Evolutionary conservation across 2,113 vertebrate species (phyloP), one percentile per base, ranked within the genome.

Genomic region (Morone saxatilis): DNA sequence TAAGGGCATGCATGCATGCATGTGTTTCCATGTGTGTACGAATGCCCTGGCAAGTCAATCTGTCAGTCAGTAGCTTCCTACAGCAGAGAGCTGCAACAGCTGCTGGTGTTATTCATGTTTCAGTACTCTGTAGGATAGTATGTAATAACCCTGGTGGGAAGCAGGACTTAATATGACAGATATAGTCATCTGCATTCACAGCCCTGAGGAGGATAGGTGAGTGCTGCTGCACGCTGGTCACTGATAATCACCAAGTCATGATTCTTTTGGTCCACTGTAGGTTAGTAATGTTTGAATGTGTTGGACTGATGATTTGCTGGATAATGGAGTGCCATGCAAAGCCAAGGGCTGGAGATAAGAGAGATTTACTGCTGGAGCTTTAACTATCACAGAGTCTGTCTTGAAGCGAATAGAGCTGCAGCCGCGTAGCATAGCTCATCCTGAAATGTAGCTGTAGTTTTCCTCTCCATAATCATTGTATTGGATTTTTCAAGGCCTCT

Each of bases 381-480:
- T 80, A 77, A 83, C 78, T 83, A 67, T 90, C 84, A 75, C 61
- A 0, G 38, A 45, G 71, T 78, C 81, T 62, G 86, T 90, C 90
- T 84, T 53, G 83, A 57, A 85, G 85, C 71, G 7, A 38, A 81
- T 81, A 65, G 62, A 87, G 85, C 80, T 75, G 72, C 81, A 78
- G 79, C 51, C 73, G 60, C 0, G 45, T 56, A 40, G 65, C 83
- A 81, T 92, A 86, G 88, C 84, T 93, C 91, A 92, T 87, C 71
- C 87, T 92, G 91, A 93, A 89, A 93, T 93, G 90, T 90, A 86
- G 90, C 90, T 56, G 80, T 77, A 81, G 84, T 90, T 90, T 92
- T 89, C 86, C 78, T 89, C 84, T 80, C 86, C 84, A 86, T 91
- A 85, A 91, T 93, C 88, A 88, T 90, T 84, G 88, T 78, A 92